Base-by-base conservation (phyloP, 2,113 vertebrate species). In the Sylvia atricapilla region DNA sequence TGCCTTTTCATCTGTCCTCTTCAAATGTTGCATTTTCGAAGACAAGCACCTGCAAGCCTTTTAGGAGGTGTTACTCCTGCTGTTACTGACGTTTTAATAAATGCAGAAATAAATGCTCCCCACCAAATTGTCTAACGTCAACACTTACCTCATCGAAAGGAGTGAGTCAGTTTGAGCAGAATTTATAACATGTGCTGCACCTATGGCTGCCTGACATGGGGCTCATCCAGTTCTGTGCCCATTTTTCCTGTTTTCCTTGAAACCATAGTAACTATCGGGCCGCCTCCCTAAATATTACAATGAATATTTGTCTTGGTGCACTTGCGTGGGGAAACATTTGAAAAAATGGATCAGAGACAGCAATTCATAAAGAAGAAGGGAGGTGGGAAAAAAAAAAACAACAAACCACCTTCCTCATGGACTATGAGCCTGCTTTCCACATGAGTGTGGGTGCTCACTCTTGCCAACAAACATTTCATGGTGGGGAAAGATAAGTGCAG, bases 41-140 rank as follows among this genome's bases (percentile, higher is more conserved):
- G 95, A 96, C 90, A 89, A 95, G 85, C 96, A 97, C 91, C 95
- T 96, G 96, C 94, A 94, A 90, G 64, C 68, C 86, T 96, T 97
- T 97, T 95, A 97, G 95, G 94, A 97, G 95, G 96, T 96, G 89
- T 94, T 93, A 68, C 70, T n/a, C 52, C 90, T 95, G 78, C 91
- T 93, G 75, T 73, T 93, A 87, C 93, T 97, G 95, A 97, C 97
- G 67, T 97, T 97, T 98, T 97, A 98, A 97, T 97, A 98, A 97
- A 96, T 95, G 96, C 79, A 93, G 95, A 97, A 98, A 95, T 97
- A 95, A 96, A 95, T 96, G 91, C 85, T 95, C 77, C 76, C 94
- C 86, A 93, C 94, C 95, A 96, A 95, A 96, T 96, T 96, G 96
- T 97, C 97, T 97, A 93, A 95, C 84, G 67, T 94, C 95, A 97